Conservation (phyloP, 2,113 vertebrate species). For the Rhea pennata region DNA sequence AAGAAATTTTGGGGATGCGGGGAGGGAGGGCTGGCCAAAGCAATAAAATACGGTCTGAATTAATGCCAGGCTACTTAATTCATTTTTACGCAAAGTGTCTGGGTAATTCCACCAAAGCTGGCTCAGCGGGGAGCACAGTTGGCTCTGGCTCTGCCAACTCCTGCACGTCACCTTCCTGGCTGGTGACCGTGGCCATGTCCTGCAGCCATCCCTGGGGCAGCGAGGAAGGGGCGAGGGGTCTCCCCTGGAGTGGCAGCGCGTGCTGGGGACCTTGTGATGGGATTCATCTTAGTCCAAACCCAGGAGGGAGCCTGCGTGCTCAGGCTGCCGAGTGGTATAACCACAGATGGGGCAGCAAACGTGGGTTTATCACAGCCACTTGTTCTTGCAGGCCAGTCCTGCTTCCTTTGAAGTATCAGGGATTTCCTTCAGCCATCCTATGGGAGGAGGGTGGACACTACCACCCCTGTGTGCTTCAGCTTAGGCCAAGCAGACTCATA, state of each 20-base stretch:
- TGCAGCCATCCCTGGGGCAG: too few species aligned
- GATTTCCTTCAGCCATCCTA: background rate
- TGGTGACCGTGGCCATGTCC: background rate
- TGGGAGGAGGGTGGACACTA: background rate
- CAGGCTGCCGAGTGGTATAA: background rate
- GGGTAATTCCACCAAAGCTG: constrained; percentile 53
- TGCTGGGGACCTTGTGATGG: accelerated
- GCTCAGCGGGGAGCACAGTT: constrained; percentile 12
- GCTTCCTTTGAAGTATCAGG: background rate
- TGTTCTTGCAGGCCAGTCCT: background rate
- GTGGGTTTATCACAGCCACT: background rate
- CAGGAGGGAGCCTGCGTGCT: background rate
- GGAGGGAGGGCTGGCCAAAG: constrained; percentile 24
- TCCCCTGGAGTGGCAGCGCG: background rate
- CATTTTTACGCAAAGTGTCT: constrained; percentile 53
- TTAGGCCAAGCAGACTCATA: background rate
- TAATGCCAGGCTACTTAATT: constrained; percentile 65
- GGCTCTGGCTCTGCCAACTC: constrained; percentile 17
- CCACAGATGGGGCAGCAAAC: background rate
- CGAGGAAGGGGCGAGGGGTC: background rate
- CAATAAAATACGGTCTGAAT: constrained; percentile 62
- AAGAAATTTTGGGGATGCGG: constrained; percentile 20
- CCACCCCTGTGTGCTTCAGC: background rate
- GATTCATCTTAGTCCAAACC: too few species aligned
- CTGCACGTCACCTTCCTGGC: constrained; percentile 30